A percentile compares a stretch with the other conserved stretches of the same genome.
Conservation (phyloP, 2,888 invertebrate species). For the Gnatocerus cornutus region DNA sequence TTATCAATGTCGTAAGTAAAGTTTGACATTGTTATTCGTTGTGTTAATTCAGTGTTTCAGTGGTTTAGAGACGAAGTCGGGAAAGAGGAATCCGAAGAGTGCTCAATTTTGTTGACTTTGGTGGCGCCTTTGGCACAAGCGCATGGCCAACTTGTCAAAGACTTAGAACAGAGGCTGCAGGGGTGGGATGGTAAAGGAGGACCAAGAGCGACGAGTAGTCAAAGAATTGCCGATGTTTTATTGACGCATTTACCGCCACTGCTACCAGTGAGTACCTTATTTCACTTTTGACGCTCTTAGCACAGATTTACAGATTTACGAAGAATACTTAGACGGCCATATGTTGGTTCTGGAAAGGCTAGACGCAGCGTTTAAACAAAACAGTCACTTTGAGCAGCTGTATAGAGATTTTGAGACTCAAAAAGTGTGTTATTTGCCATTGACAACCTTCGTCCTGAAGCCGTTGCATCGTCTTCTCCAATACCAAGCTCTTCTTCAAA, state of each 20-base stretch:
- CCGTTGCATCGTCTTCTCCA: constrained; percentile 90
- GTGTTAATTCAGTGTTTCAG: constrained; percentile 67
- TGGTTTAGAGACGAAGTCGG: constrained; percentile 82
- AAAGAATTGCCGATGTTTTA: constrained; percentile 84
- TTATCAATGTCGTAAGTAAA: constrained; percentile 83
- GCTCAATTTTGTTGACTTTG: constrained; percentile 75
- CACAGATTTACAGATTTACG: constrained; percentile 74
- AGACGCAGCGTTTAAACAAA: constrained; percentile 84
- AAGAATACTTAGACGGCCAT: constrained; percentile 83
- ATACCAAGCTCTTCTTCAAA: constrained; percentile 84
- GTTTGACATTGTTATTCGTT: background rate
- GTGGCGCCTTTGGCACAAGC: constrained; percentile 86
- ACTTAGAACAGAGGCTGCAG: constrained; percentile 83
- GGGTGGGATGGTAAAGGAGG: constrained; percentile 81
- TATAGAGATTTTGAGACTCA: constrained; percentile 87
- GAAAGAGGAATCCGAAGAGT: constrained; percentile 75
- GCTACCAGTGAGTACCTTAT: constrained; percentile 71
- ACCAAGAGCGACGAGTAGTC: constrained; percentile 69
- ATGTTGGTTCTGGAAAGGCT: constrained; percentile 84
- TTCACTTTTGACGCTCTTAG: background rate
- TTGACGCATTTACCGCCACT: constrained; percentile 79
- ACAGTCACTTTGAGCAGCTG: constrained; percentile 79
- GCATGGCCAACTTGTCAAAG: constrained; percentile 86
- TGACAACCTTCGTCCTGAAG: constrained; percentile 86
- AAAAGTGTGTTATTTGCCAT: constrained; percentile 89